Conservation (phyloP, 23 tunicate genomes). For the Halocynthia aurantium region DNA sequence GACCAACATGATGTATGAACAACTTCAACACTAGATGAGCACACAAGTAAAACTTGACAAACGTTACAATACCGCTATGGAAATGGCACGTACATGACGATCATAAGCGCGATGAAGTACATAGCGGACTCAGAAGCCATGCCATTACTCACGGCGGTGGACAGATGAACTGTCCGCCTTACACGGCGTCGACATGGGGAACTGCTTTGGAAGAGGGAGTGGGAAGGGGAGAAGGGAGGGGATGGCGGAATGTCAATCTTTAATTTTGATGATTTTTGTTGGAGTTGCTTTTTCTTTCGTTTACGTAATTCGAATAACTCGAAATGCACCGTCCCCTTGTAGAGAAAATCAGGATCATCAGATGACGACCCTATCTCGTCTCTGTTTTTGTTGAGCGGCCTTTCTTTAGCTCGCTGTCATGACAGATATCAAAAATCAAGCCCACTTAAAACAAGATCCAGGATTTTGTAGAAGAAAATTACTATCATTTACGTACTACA, state of each 20-base stretch:
- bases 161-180: no score
- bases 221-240: neutral
- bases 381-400: no score
- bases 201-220: neutral
- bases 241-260: neutral
- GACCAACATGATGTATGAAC: no score
- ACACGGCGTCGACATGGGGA: no score
- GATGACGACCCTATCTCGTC: neutral
- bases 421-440: no score
- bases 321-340: conserved; percentile 53
- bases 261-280: neutral
- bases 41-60: neutral
- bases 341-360: conserved; percentile 44
- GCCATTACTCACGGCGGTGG: conserved; percentile 3
- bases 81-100: no score
- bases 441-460: no score
- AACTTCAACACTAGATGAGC: no score
- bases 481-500: no score
- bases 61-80: neutral
- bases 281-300: conserved; percentile 36
- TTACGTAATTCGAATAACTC: conserved; percentile 48
- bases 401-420: no score
- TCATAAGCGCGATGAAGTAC: neutral
- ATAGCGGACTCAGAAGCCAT: no score
- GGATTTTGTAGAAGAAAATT: no score